phyloP scores from a whole-genome alignment of 2,113 vertebrate genomes.

The Callospermophilus lateralis region DNA sequence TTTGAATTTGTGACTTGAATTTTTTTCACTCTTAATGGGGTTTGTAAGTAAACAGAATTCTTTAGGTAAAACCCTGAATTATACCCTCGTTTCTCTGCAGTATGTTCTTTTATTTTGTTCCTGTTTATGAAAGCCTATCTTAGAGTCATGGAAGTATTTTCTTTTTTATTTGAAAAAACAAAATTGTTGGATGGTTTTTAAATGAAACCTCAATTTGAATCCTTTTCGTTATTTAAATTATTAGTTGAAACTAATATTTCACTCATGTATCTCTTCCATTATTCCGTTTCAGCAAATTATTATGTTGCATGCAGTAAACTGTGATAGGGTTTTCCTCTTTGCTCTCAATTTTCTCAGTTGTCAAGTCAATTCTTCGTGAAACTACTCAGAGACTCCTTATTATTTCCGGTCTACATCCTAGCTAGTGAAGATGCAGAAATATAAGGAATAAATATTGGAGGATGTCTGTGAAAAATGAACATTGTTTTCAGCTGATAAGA shows the following conservation, averaged over 20 bases:
- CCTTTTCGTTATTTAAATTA: background rate
- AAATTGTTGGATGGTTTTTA: background rate
- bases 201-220: background rate
- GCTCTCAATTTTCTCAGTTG: background rate
- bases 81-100: background rate
- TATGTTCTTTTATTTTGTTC: background rate
- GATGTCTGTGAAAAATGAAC: background rate
- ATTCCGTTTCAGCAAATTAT: background rate
- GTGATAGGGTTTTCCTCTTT: background rate
- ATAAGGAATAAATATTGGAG: background rate
- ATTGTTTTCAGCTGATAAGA: background rate
- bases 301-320: background rate
- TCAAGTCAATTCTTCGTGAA: background rate
- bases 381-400: background rate
- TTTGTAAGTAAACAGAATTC: constrained; percentile 10
- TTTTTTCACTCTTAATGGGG: background rate
- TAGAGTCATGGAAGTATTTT: background rate
- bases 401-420: background rate
- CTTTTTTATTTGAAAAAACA: background rate
- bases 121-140: background rate
- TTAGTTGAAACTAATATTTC: background rate
- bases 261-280: background rate
- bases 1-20: background rate
- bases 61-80: background rate
- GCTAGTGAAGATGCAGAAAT: background rate